phyloP scores from a whole-genome alignment of 2,888 invertebrate genomes.

The Drosophila niveifrons region DNA sequence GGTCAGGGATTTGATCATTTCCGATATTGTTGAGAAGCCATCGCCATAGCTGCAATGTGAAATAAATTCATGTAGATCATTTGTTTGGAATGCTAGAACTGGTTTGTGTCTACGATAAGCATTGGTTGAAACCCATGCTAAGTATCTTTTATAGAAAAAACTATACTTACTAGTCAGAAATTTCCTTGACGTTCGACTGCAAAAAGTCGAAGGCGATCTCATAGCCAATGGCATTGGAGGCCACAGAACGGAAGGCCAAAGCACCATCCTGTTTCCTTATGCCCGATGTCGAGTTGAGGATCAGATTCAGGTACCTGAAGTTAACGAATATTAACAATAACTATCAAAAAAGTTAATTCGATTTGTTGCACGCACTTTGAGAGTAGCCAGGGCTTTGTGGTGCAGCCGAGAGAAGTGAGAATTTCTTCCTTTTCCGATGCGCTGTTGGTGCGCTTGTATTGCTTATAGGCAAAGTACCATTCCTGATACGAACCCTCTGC shows the following conservation, averaged over 20 bases:
- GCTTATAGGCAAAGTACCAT: slow-evolving; percentile 89
- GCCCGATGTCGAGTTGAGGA: slow-evolving; percentile 86
- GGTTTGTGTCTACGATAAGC: no score
- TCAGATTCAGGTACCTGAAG: slow-evolving; percentile 86
- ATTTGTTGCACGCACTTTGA: slow-evolving; percentile 85
- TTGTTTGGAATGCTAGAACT: background rate
- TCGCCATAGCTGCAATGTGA: slow-evolving; percentile 86
- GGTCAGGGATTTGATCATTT: slow-evolving; percentile 87
- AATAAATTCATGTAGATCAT: background rate
- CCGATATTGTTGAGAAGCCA: slow-evolving; percentile 86
- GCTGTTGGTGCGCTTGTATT: slow-evolving; percentile 85
- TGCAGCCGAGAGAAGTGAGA: slow-evolving; percentile 87
- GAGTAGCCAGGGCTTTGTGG: slow-evolving; percentile 87
- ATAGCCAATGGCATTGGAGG: slow-evolving; percentile 87
- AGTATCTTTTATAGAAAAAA: no score
- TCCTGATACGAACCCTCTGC: slow-evolving; percentile 88
- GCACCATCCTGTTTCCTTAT: slow-evolving; percentile 88
- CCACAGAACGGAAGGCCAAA: slow-evolving; percentile 87
- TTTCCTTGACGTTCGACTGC: slow-evolving; percentile 85
- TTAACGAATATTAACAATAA: background rate
- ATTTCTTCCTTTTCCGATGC: slow-evolving; percentile 88
- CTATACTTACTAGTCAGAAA: slow-evolving; percentile 84
- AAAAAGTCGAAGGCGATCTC: slow-evolving; percentile 88
- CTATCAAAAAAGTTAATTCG: slow-evolving; percentile 1
- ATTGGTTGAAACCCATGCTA: no score